phyloP scores from a whole-genome alignment of 2,888 invertebrate species.

The Elmis aenea region DNA sequence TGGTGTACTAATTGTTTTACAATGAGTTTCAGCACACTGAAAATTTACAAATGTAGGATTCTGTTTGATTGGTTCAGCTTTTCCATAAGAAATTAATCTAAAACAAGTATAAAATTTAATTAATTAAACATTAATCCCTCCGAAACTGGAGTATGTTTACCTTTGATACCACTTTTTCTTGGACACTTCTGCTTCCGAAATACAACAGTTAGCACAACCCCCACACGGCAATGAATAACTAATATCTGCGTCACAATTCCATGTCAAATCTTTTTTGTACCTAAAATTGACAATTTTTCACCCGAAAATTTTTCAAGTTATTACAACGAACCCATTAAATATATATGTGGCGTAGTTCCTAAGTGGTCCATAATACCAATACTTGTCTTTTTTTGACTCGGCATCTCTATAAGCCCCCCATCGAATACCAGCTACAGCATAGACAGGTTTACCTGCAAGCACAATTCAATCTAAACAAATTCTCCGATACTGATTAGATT shows the following conservation, averaged over 20 bases:
- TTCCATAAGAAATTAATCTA: too few relatives aligned
- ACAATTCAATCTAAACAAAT: background rate
- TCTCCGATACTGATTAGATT: too few relatives aligned
- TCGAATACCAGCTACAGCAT: conserved; percentile 71
- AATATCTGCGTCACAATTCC: conserved; percentile 68
- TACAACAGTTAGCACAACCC: conserved; percentile 72
- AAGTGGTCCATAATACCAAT: conserved; percentile 82
- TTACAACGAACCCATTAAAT: conserved; percentile 54
- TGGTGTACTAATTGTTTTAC: conserved; percentile 57
- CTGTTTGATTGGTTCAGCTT: conserved; percentile 37
- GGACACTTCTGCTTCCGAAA: too few relatives aligned
- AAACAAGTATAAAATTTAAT: too few relatives aligned
- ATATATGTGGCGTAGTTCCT: conserved; percentile 73
- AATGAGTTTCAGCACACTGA: conserved; percentile 52
- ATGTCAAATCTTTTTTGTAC: conserved; percentile 55
- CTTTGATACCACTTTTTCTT: conserved; percentile 6
- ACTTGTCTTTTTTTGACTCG: conserved; percentile 66
- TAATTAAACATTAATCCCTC: too few relatives aligned
- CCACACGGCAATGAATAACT: conserved; percentile 73
- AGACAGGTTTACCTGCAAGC: conserved; percentile 61
- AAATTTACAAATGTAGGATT: conserved; percentile 51
- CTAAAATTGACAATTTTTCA: conserved; percentile 13
- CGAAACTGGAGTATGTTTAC: conserved; percentile 47
- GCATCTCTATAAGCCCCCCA: conserved; percentile 87
- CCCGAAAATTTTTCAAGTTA: background rate